Base-by-base conservation (phyloP, 2,888 invertebrate species). In the Scaptomyza polygonia region DNA sequence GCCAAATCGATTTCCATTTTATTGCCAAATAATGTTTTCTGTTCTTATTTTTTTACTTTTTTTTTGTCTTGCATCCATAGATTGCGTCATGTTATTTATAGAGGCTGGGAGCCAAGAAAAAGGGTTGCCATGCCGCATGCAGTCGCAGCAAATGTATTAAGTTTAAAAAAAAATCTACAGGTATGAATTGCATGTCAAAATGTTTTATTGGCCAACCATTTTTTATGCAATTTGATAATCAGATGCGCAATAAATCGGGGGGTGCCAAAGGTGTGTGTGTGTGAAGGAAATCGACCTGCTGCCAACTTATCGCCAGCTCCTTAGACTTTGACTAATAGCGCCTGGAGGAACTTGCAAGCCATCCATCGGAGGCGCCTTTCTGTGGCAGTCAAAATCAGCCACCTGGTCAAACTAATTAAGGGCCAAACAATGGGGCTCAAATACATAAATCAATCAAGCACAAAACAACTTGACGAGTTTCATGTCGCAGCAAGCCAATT, bases 21-120 rank as follows among this genome's bases (percentile, higher is more conserved):
- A 87, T 89, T 89, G 88, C 89, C 89, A 89, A 89, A 89, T 89
- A 88, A 89, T 89, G 84, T 39, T 39, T 39, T 39, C 16, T 39
- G 36, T 9, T 39, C 39, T 36, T 36, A 36, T 36, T 12, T n/a
- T n/a, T n/a, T 27, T 21, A 21, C 14, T 27, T n/a, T 9, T 44
- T 29, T 27, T 32, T 11, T 18, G n/a, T 14, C 14, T 18, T 34
- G 29, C n/a, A 36, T 55, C 79, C 82, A 58, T 74, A 87, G 89
- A 88, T 88, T 89, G 89, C 88, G 89, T 86, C 89, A 84, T 80
- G 86, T 89, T 88, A 89, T 89, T 89, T 89, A 89, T 89, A 70
- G 78, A 62, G 67, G 64, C 52, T 51, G 67, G 74, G 57, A 48
- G 64, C 65, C 68, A 56, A 39, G 3, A 16, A 39, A 62, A 49